phyloP scores from a whole-genome alignment of 2,888 invertebrate species.

The Neuroscelio doddi region DNA sequence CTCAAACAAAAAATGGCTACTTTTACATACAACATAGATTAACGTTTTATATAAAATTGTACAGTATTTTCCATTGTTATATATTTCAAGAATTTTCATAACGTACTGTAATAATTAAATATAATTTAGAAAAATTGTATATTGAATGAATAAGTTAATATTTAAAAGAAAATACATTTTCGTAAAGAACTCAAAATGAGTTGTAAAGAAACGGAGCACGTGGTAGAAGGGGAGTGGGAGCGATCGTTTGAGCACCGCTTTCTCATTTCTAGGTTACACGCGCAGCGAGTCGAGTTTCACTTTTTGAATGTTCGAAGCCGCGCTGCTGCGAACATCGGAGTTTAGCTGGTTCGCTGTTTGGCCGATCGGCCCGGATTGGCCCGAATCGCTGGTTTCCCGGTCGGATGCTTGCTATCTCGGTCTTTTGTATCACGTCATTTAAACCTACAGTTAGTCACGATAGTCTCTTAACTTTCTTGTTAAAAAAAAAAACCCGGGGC shows the following conservation, averaged over 20 bases:
- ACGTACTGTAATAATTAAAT: too few relatives aligned
- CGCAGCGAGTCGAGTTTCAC: slow-evolving; percentile 72
- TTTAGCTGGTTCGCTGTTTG: slow-evolving; percentile 52
- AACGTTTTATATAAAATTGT: too few relatives aligned
- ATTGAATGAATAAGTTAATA: too few relatives aligned
- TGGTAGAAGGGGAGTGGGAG: slow-evolving; percentile 4
- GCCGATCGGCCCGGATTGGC: slow-evolving; percentile 45
- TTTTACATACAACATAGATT: too few relatives aligned
- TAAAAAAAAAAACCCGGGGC: not conserved
- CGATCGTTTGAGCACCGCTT: slow-evolving; percentile 67
- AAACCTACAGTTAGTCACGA: slow-evolving; percentile 20
- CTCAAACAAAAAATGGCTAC: too few relatives aligned
- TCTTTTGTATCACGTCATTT: slow-evolving; percentile 17
- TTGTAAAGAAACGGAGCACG: not conserved
- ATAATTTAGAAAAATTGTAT: too few relatives aligned
- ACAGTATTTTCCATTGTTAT: too few relatives aligned
- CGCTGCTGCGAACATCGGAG: slow-evolving; percentile 53
- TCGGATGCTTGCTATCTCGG: slow-evolving; percentile 38
- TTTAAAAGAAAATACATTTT: too few relatives aligned
- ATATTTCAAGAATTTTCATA: too few relatives aligned
- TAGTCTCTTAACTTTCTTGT: slow-evolving; percentile 7
- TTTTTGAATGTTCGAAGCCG: slow-evolving; percentile 70
- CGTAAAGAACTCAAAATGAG: too few relatives aligned
- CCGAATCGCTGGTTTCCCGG: slow-evolving; percentile 42
- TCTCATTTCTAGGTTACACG: slow-evolving; percentile 72